These are phyloP conservation scores for Mellivora capensis DNA, from an alignment of 2,113 vertebrate genomes.

Conservation along the genomic window DNA sequence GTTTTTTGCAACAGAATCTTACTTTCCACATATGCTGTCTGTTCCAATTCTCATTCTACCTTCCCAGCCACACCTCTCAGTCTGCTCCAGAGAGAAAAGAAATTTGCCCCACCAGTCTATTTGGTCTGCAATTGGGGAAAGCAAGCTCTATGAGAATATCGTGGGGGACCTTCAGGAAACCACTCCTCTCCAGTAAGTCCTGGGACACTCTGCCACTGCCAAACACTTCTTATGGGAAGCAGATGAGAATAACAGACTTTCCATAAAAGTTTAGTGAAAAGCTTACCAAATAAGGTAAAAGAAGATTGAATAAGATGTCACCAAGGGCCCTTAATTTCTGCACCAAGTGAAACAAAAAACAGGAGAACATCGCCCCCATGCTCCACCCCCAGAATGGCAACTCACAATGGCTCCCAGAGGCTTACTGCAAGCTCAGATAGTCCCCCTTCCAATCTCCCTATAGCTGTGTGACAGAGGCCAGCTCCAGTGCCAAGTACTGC, in stretches of 20 bases:
- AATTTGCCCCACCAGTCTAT: neutral
- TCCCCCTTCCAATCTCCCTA: neutral
- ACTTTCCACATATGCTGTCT: neutral
- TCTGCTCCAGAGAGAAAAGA: conserved; percentile 11
- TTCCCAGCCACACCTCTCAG: neutral
- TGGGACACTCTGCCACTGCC: conserved; percentile 19
- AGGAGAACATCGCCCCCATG: neutral
- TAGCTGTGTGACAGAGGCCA: neutral
- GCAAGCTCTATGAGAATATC: neutral
- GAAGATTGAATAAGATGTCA: conserved; percentile 20
- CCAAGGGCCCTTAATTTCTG: conserved; percentile 18
- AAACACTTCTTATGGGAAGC: conserved; percentile 37
- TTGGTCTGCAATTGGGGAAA: neutral
- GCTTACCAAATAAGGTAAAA: conserved; percentile 45
- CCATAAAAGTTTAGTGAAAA: conserved; percentile 35
- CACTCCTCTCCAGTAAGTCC: neutral
- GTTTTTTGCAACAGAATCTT: neutral
- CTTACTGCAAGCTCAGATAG: neutral
- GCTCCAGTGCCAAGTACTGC: neutral
- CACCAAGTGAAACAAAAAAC: conserved; percentile 15
- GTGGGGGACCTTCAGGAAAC: neutral
- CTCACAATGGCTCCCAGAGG: neutral
- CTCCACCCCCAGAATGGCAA: neutral
- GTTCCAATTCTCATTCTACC: neutral
- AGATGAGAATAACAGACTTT: conserved; percentile 46